Conservation (phyloP, 1,140 invertebrate species). For the Penaeus indicus region DNA sequence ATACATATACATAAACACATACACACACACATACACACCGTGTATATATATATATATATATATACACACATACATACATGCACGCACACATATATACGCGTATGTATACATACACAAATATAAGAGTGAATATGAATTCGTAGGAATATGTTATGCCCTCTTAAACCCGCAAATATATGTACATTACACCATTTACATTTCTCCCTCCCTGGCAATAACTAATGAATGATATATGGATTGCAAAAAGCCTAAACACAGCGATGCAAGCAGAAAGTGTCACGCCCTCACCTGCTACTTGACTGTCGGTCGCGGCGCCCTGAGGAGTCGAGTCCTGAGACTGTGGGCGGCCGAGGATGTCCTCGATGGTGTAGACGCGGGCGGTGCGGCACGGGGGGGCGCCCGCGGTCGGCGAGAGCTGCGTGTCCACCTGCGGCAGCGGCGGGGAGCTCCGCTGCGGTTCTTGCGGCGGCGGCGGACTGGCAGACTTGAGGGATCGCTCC, state of each 20-base stretch:
- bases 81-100: neutral
- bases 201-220: no score
- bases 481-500: slow-evolving; percentile 53
- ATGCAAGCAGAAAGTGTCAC: neutral
- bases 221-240: no score
- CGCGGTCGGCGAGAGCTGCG: slow-evolving; percentile 47
- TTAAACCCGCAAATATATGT: neutral
- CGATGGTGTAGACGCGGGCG: slow-evolving; percentile 56
- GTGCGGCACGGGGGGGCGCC: slow-evolving; percentile 34
- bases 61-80: neutral
- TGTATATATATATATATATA: neutral
- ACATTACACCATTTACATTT: neutral
- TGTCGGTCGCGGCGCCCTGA: slow-evolving; percentile 36
- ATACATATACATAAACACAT: no score
- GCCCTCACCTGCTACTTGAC: slow-evolving; percentile 35
- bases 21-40: neutral
- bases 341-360: slow-evolving; percentile 54
- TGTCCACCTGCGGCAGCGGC: slow-evolving; percentile 45
- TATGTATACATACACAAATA: neutral
- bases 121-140: neutral
- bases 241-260: no score
- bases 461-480: slow-evolving; percentile 29
- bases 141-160: neutral
- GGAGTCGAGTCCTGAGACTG: slow-evolving; percentile 41
- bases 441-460: slow-evolving; percentile 7